phyloP scores from a whole-genome alignment of 2,888 invertebrate genomes.

The Leptinotarsa rubiginosa region DNA sequence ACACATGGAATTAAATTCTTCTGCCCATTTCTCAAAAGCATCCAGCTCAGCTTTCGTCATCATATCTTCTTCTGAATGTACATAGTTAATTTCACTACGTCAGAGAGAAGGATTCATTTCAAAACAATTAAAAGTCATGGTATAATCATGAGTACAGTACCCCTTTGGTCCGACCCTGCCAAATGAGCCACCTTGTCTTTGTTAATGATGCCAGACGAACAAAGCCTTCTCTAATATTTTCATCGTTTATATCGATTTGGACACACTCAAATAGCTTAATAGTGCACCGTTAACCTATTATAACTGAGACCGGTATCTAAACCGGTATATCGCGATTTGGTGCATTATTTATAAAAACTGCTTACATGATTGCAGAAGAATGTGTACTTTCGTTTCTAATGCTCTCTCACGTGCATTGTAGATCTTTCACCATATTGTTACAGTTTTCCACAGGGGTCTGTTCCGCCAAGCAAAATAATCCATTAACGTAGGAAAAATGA shows the following conservation, averaged over 20 bases:
- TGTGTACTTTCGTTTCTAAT: not conserved
- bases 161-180: not conserved
- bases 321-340: not conserved
- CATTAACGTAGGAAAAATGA: too few species aligned
- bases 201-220: not conserved
- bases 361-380: not conserved
- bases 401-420: not conserved
- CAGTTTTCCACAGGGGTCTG: not conserved
- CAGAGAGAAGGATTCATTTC: too few species aligned
- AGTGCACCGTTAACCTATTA: conserved; percentile 2
- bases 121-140: too few species aligned
- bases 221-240: not conserved
- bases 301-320: conserved; percentile 3
- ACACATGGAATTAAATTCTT: conserved; percentile 71
- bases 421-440: too few species aligned
- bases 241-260: not conserved
- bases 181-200: not conserved
- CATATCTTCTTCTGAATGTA: conserved; percentile 24
- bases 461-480: too few species aligned
- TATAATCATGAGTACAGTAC: too few species aligned
- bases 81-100: too few species aligned
- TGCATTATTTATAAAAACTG: not conserved
- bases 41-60: conserved; percentile 58
- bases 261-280: not conserved
- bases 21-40: conserved; percentile 70